Percentiles rank a stretch among this genome's conserved stretches.
Conservation (phyloP, 35 echinoderm and acorn worm genomes). For the Holothuria glaberrima region DNA sequence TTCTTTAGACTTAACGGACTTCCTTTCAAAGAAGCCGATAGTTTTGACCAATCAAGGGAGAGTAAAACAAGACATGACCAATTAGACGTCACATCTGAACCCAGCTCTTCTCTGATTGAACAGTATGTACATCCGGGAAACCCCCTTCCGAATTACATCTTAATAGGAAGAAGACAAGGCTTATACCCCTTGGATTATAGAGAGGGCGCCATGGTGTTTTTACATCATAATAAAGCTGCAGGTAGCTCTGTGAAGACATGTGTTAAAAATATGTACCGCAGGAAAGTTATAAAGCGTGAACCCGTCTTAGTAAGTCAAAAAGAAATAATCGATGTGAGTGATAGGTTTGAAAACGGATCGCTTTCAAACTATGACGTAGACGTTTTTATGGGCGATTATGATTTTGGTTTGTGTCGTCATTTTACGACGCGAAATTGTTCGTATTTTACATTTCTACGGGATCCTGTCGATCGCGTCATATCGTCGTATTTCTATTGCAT, state of each 20-base stretch:
- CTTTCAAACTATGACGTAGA: background rate
- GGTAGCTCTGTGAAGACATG: constrained; percentile 14
- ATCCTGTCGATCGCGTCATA: constrained; percentile 45
- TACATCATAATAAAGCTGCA: constrained; percentile 52
- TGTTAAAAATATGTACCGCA: background rate
- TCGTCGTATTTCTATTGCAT: constrained; percentile 59
- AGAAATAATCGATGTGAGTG: background rate
- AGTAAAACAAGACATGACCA: background rate
- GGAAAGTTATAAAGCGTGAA: background rate
- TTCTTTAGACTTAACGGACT: background rate
- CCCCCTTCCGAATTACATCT: constrained; percentile 15
- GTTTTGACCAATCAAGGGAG: background rate
- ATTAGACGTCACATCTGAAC: background rate
- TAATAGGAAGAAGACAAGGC: background rate
- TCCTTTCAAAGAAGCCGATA: background rate
- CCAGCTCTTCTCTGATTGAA: background rate
- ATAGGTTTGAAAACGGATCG: too few relatives aligned
- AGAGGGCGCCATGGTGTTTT: background rate
- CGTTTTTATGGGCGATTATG: constrained; percentile 30
- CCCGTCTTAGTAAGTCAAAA: background rate
- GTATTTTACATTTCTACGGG: constrained; percentile 59
- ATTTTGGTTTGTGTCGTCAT: constrained; percentile 27
- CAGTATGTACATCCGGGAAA: background rate
- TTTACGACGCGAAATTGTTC: constrained; percentile 18
- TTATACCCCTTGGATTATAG: background rate